Conservation (phyloP, 2,888 invertebrate genomes). For the Trissoscelio sp. region DNA sequence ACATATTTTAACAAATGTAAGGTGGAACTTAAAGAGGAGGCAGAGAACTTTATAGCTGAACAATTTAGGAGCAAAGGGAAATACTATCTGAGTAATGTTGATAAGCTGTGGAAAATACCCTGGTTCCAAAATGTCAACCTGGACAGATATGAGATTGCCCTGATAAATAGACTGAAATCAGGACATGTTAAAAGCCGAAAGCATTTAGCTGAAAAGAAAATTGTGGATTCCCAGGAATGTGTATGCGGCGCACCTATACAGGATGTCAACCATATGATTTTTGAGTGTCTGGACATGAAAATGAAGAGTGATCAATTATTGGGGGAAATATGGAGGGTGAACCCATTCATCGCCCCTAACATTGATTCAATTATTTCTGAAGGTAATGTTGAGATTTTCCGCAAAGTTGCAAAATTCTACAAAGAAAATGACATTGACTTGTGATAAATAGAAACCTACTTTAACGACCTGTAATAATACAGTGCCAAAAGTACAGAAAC, state of each 20-base stretch:
- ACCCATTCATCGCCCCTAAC: not conserved
- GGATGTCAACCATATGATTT: constrained; percentile 8
- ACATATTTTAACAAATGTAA: not conserved
- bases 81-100: not conserved
- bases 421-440: not conserved
- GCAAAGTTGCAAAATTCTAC: not conserved
- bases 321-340: not conserved
- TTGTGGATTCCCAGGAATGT: not conserved
- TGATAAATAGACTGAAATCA: constrained; percentile 4
- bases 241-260: not conserved
- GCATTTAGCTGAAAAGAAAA: constrained; percentile 6
- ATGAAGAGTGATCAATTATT: not conserved
- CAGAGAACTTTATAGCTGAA: not conserved
- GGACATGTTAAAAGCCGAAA: not conserved
- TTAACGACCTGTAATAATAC: no score
- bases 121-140: not conserved
- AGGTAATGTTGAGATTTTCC: not conserved
- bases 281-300: not conserved
- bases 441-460: no score
- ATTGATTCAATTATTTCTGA: not conserved
- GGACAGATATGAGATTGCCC: not conserved
- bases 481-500: no score
- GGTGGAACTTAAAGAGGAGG: not conserved
- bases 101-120: not conserved
- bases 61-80: constrained; percentile 4